Conservation (phyloP, 2,888 invertebrate genomes). For the Drosophila paucipuncta region DNA sequence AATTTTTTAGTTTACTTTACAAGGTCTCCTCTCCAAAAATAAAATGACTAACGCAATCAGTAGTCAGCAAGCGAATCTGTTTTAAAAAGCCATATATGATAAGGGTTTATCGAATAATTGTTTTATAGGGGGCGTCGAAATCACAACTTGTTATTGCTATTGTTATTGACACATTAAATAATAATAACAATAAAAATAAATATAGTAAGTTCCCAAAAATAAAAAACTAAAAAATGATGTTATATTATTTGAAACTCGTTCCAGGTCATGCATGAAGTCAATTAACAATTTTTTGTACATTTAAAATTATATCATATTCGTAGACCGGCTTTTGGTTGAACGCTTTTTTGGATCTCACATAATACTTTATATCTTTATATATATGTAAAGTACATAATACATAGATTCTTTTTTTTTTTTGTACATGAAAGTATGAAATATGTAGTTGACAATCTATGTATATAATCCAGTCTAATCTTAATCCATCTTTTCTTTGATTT, state of each 20-base stretch:
- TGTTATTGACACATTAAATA: slow-evolving; percentile 3
- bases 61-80: slow-evolving; percentile 19
- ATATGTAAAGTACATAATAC: neutral
- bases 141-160: slow-evolving; percentile 16
- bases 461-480: neutral
- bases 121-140: slow-evolving; percentile 30
- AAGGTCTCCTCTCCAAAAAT: slow-evolving; percentile 20
- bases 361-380: no score
- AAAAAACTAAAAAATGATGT: slow-evolving; percentile 3
- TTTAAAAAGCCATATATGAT: slow-evolving; percentile 26
- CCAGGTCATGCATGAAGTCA: neutral
- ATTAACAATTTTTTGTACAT: neutral
- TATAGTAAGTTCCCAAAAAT: neutral
- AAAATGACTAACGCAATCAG: slow-evolving; percentile 20
- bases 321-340: neutral
- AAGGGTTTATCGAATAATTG: slow-evolving; percentile 22
- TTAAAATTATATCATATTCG: neutral
- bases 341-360: neutral
- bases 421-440: neutral
- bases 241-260: slow-evolving; percentile 20
- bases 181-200: neutral
- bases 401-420: neutral
- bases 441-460: neutral
- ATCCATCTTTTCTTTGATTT: neutral
- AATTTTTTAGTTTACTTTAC: slow-evolving; percentile 17